Evolutionary conservation across 1,140 invertebrate genomes (phyloP).

Genomic region (Harpegnathos saltator): DNA sequence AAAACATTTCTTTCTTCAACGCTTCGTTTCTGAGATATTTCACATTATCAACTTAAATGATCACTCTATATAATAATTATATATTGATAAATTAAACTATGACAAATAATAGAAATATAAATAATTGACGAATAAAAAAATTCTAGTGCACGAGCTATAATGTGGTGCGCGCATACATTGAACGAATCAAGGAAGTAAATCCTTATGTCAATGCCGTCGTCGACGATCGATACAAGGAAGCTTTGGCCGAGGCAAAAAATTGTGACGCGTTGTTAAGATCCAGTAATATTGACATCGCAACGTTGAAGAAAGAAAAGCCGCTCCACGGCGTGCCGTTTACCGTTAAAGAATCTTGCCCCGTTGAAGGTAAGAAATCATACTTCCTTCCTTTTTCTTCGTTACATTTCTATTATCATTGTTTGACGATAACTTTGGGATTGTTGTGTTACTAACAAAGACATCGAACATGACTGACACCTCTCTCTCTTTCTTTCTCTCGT

Average conservation of each 20-base stretch:
- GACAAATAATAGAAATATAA: neutral
- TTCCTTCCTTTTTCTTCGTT: no score
- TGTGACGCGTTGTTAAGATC: slow-evolving; percentile 87
- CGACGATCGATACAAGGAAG: slow-evolving; percentile 89
- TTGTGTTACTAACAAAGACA: no score
- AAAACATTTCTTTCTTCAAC: no score
- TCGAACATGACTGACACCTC: no score
- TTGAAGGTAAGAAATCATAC: no score
- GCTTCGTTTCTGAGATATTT: no score
- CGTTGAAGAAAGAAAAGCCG: slow-evolving; percentile 87
- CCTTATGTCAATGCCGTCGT: slow-evolving; percentile 91
- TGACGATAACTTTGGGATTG: no score
- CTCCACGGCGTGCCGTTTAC: slow-evolving; percentile 92
- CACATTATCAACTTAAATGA: no score
- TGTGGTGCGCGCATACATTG: slow-evolving; percentile 89
- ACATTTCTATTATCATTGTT: no score
- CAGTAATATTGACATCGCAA: slow-evolving; percentile 76
- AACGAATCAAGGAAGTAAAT: slow-evolving; percentile 90
- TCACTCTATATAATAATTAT: no score
- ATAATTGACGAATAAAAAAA: slow-evolving; percentile 5
- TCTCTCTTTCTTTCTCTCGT: no score
- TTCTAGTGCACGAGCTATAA: slow-evolving; percentile 87
- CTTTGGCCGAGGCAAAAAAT: slow-evolving; percentile 89
- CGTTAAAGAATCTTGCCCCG: slow-evolving; percentile 90
- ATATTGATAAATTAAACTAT: no score